These are phyloP conservation scores for Matsumyia berberina DNA, from an alignment of 2,888 invertebrate genomes.

Conservation along the genomic window DNA sequence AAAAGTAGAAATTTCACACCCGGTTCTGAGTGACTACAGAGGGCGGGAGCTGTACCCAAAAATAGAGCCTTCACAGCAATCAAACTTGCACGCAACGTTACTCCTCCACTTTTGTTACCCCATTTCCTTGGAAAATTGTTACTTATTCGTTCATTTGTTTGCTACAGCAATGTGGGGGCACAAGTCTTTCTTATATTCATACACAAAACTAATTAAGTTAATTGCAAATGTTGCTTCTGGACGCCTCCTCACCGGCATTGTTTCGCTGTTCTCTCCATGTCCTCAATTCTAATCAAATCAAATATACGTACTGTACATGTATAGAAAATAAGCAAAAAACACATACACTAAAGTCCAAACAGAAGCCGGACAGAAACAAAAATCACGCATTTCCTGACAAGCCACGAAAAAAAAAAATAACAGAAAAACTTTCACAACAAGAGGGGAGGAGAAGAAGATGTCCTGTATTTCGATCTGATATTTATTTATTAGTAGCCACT, in stretches of 20 bases:
- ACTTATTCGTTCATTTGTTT: conserved; percentile 40
- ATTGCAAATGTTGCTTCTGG: conserved; percentile 65
- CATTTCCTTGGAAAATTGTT: conserved; percentile 45
- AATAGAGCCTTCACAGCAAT: conserved; percentile 26
- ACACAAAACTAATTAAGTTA: conserved; percentile 67
- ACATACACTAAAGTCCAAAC: neutral
- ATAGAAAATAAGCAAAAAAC: neutral
- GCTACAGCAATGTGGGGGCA: conserved; percentile 9
- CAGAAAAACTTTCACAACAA: neutral
- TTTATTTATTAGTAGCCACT: conserved; percentile 64
- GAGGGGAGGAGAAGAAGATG: conserved; percentile 25
- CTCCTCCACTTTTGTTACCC: conserved; percentile 8
- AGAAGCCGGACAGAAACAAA: conserved; percentile 54
- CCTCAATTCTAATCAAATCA: conserved; percentile 67
- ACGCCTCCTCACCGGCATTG: neutral
- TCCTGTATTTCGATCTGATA: conserved; percentile 60
- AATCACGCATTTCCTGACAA: conserved; percentile 61
- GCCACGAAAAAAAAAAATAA: conserved; percentile 1
- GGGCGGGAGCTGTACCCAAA: neutral
- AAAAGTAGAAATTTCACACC: conserved; percentile 28
- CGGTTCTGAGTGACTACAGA: neutral
- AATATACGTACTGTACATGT: conserved; percentile 27
- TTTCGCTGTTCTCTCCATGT: conserved; percentile 23
- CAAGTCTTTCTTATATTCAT: conserved; percentile 30
- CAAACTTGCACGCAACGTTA: conserved; percentile 16